Conservation (phyloP, 2,113 vertebrate genomes). For the Rhinoderma darwinii region DNA sequence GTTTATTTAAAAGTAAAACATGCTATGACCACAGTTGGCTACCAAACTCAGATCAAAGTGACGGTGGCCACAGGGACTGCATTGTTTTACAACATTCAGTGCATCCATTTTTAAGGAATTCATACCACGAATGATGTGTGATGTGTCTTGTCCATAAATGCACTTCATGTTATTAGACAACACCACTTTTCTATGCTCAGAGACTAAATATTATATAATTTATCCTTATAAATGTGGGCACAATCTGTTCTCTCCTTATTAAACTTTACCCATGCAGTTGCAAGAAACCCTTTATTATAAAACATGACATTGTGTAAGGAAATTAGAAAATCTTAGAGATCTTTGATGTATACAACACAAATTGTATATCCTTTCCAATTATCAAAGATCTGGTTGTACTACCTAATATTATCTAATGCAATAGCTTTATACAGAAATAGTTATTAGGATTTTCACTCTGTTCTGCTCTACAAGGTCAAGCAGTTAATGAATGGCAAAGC, state of each 20-base stretch:
- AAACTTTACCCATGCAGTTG: background rate
- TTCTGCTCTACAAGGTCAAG: conserved; percentile 63
- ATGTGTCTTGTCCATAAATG: background rate
- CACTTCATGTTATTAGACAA: background rate
- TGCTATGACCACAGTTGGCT: too few species aligned
- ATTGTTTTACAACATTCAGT: background rate
- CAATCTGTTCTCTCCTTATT: background rate
- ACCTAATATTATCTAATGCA: conserved; percentile 3
- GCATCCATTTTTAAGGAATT: background rate
- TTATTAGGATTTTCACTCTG: conserved; percentile 18
- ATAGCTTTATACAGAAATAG: background rate
- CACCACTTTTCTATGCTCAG: too few species aligned
- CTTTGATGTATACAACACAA: background rate
- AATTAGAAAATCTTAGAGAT: background rate
- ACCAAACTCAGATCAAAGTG: too few species aligned
- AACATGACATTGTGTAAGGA: background rate
- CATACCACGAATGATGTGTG: background rate
- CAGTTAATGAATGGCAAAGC: conserved; percentile 63
- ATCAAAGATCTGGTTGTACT: background rate
- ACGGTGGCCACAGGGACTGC: background rate
- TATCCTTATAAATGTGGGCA: background rate
- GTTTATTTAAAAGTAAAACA: too few species aligned
- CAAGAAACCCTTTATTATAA: background rate
- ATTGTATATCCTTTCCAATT: conserved; percentile 1
- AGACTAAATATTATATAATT: too few species aligned